Conservation (phyloP, 2,797 vertebrate species). For the Scyliorhinus canicula region DNA sequence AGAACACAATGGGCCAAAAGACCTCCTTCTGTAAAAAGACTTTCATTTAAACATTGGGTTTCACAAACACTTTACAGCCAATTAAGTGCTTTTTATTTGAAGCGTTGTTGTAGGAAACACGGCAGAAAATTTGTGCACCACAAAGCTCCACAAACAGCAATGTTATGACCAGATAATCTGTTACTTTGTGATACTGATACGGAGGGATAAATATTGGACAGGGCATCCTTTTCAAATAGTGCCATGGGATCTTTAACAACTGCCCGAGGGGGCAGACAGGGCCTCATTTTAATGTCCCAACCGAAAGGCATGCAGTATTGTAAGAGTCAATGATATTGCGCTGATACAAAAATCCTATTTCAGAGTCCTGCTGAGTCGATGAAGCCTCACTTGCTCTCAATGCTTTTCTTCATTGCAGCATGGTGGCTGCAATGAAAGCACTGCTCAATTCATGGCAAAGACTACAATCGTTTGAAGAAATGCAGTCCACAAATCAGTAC, state of each 20-base stretch:
- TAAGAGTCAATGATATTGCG: not conserved
- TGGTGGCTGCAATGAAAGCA: not conserved
- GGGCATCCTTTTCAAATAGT: not conserved
- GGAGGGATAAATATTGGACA: not conserved
- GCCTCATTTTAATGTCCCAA: not conserved
- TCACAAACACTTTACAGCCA: not conserved
- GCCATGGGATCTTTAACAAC: not conserved
- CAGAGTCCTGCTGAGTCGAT: not conserved
- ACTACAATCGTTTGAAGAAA: not conserved
- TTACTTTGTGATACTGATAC: not conserved
- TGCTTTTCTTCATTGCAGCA: not conserved
- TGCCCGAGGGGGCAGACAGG: not conserved
- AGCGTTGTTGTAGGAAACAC: not conserved
- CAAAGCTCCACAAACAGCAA: not conserved
- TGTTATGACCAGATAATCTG: not conserved
- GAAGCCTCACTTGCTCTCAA: not conserved
- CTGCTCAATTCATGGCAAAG: not conserved
- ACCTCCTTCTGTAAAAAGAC: not conserved
- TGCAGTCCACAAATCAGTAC: not conserved
- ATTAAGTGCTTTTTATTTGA: not conserved
- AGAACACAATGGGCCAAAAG: not conserved
- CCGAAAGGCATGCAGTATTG: too few relatives aligned
- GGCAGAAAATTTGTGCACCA: not conserved
- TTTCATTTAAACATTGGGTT: too few relatives aligned
- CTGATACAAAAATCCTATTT: not conserved